Base-by-base conservation (phyloP, 2,797 vertebrate species). In the Ataeniobius toweri region DNA sequence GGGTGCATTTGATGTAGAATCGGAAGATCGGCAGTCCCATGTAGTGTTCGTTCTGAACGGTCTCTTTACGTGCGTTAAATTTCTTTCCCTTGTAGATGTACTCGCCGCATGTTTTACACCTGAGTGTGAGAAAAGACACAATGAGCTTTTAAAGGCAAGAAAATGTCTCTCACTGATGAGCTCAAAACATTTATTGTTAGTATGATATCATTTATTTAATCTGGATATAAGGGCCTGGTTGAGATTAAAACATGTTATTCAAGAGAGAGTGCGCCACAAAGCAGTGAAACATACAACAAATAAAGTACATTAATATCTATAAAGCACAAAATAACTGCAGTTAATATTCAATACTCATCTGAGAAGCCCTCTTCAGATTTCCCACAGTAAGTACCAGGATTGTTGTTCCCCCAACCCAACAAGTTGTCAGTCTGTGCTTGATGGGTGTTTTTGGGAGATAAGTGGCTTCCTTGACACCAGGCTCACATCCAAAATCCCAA, bases 31-130 rank as follows among this genome's bases (percentile, higher is more conserved):
- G 97, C 14, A 99, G 96, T 1, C 98, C 98, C 96, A 99, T 93
- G 89, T 98, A 99, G 0, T 90, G 91, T 85, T 99, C 97, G 9
- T 97, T 98, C 94, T 96, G 96, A 63, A 99, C 97, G 0, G 97
- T 99, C 90, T 99, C 97, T 90, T 99, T 99, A 0, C 97, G 95
- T 0, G 98, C 98, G 0, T 99, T 99, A 85, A 99, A 99, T 91
- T 99, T 99, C 92, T 99, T 99, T 22, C 98, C 98, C 74, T 99
- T 99, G 88, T 99, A 99, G 88, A 99, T 99, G 91, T 99, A 99
- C n/a, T 99, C 98, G 0, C 98, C 98, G 13, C 98, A 99, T 0
- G 98, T 99, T 94, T 98, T 99, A 90, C 98, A 99, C 82, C 98
- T 99, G 88, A 50, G 84, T 73, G 78, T 59, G 44, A 78, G 6